These are phyloP conservation scores for Pseudanteris insignis DNA, from an alignment of 2,888 invertebrate genomes.

Conservation along the genomic window DNA sequence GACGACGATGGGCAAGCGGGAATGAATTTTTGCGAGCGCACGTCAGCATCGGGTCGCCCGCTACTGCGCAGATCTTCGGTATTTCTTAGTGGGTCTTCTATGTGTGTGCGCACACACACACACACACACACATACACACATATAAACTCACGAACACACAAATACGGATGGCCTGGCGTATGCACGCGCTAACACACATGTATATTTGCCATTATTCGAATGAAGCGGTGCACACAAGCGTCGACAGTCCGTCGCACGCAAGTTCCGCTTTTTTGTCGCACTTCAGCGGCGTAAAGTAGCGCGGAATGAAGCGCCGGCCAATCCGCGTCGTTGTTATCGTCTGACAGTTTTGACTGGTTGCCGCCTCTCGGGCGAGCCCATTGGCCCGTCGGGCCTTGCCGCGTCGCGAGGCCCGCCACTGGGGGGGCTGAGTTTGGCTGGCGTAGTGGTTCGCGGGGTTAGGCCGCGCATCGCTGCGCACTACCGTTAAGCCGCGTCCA, in stretches of 20 bases:
- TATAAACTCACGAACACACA: slow-evolving; percentile 17
- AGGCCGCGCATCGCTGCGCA: slow-evolving; percentile 41
- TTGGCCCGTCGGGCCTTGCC: slow-evolving; percentile 37
- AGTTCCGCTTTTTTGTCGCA: slow-evolving; percentile 41
- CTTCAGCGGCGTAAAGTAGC: slow-evolving; percentile 25
- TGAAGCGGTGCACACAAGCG: slow-evolving; percentile 32
- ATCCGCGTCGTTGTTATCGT: slow-evolving; percentile 34
- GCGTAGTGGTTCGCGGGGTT: slow-evolving; percentile 31
- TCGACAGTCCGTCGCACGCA: slow-evolving; percentile 42
- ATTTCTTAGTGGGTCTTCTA: slow-evolving; percentile 34
- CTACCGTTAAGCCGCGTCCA: slow-evolving; percentile 37
- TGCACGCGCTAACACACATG: slow-evolving; percentile 16
- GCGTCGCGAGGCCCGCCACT: slow-evolving; percentile 12
- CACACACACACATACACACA: slow-evolving; percentile 23
- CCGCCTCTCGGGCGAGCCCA: slow-evolving; percentile 39
- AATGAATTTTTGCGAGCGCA: slow-evolving; percentile 31
- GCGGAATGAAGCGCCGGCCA: slow-evolving; percentile 37
- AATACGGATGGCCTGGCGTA: too few relatives aligned
- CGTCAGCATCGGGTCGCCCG: slow-evolving; percentile 20
- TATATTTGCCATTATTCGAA: slow-evolving; percentile 43
- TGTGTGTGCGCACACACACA: slow-evolving; percentile 6
- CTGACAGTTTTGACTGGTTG: slow-evolving; percentile 17
- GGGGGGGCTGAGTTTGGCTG: slow-evolving; percentile 19
- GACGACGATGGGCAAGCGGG: too few relatives aligned
- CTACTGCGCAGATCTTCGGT: too few relatives aligned